phyloP scores from a whole-genome alignment of 1,140 invertebrate genomes.

The Bombus breviceps region DNA sequence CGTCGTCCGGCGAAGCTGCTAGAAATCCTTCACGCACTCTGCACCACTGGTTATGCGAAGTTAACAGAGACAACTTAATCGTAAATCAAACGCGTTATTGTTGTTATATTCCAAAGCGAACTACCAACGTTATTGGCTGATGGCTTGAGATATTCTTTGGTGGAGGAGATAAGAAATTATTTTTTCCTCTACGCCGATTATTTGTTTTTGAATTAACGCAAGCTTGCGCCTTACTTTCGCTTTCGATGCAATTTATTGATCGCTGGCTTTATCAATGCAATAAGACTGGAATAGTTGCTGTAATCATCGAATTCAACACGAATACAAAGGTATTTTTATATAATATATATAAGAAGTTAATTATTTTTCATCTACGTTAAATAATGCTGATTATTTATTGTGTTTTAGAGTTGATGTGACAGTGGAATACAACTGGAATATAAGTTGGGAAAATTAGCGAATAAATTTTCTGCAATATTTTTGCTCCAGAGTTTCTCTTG shows the following conservation, averaged over 20 bases:
- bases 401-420: background rate
- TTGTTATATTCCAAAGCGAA: slow-evolving; percentile 33
- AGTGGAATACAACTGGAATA: background rate
- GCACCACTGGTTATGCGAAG: slow-evolving; percentile 33
- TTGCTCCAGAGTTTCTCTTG: background rate
- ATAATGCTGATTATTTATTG: background rate
- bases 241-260: background rate
- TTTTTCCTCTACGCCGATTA: background rate
- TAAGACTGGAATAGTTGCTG: too few species aligned
- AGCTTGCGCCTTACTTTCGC: background rate
- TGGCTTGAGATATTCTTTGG: too few species aligned
- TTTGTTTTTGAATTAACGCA: background rate
- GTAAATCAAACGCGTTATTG: slow-evolving; percentile 76
- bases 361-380: background rate
- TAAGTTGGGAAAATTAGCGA: background rate
- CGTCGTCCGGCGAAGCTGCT: slow-evolving; percentile 9
- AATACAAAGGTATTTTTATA: too few species aligned
- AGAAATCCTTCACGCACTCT: slow-evolving; percentile 22
- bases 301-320: background rate
- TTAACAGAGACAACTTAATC: slow-evolving; percentile 57
- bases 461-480: background rate
- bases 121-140: background rate
- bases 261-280: background rate
- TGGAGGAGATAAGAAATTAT: background rate
- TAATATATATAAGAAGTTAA: background rate